A percentile compares a stretch with the other conserved stretches of the same genome.
Evolutionary conservation across 2,888 invertebrate species (phyloP).

Genomic region (Empis stercorea): DNA sequence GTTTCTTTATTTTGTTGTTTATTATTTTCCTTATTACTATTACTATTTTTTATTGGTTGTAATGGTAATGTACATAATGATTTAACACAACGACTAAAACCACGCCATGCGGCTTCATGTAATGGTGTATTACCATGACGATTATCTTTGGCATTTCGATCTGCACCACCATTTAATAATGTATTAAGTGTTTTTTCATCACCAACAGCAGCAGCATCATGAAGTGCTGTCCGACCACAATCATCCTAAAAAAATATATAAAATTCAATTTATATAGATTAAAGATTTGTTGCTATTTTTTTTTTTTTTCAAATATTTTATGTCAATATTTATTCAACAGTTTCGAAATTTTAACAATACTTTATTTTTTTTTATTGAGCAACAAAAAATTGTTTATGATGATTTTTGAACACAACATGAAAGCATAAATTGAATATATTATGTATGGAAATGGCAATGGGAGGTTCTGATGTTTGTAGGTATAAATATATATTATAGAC

Average conservation of each 20-base stretch:
- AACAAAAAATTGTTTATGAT: no score
- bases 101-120: constrained; percentile 93
- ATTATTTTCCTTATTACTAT: background rate
- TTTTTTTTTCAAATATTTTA: background rate
- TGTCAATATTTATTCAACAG: background rate
- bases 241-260: constrained; percentile 20
- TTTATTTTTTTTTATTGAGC: no score
- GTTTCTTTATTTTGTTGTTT: background rate
- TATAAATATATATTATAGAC: no score
- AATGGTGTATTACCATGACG: constrained; percentile 84
- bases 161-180: constrained; percentile 22
- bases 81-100: constrained; percentile 74
- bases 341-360: no score
- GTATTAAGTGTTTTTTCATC: constrained; percentile 25
- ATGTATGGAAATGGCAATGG: no score
- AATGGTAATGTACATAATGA: constrained; percentile 40
- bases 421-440: no score
- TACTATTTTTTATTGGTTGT: constrained; percentile 7
- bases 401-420: no score
- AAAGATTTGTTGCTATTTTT: no score
- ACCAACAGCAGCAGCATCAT: constrained; percentile 27
- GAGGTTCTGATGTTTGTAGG: no score
- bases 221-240: constrained; percentile 23
- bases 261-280: background rate
- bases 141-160: constrained; percentile 28